Evolutionary conservation across 2,797 vertebrate species (phyloP).

Genomic region (Salmo trutta): DNA sequence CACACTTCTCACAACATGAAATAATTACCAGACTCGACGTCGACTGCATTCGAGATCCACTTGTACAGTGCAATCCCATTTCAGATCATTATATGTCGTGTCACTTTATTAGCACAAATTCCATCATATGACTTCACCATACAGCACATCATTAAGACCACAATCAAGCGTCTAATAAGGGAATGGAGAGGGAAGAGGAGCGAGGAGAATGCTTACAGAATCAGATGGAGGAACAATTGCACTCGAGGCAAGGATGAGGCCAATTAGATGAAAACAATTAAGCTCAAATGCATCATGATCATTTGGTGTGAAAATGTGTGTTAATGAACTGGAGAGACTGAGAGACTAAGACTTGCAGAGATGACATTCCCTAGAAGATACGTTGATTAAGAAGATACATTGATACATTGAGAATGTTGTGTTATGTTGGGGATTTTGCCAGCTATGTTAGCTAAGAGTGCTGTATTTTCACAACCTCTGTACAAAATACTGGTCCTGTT

Average conservation of each 20-base stretch:
- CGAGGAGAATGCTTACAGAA: conserved; percentile 41
- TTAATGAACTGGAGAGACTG: conserved; percentile 35
- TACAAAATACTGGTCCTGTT: background rate
- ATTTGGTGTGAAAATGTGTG: conserved; percentile 42
- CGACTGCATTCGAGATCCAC: background rate
- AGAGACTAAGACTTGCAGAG: background rate
- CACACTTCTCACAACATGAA: background rate
- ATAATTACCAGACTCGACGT: background rate
- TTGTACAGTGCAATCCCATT: background rate
- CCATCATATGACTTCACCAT: conserved; percentile 46
- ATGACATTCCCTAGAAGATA: background rate
- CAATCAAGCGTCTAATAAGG: conserved; percentile 54
- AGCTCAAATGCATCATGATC: conserved; percentile 41
- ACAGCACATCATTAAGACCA: conserved; percentile 52
- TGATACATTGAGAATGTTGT: background rate
- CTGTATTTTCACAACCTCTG: background rate
- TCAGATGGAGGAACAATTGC: conserved; percentile 39
- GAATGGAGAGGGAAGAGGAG: conserved; percentile 19
- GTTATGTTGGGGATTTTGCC: background rate
- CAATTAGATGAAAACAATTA: conserved; percentile 65
- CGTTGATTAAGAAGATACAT: background rate
- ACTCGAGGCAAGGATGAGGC: conserved; percentile 47
- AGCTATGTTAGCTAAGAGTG: background rate
- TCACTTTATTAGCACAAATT: conserved; percentile 28
- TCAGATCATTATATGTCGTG: background rate